phyloP scores from a whole-genome alignment of 2,888 invertebrate genomes.

The Crepidodera aurea region DNA sequence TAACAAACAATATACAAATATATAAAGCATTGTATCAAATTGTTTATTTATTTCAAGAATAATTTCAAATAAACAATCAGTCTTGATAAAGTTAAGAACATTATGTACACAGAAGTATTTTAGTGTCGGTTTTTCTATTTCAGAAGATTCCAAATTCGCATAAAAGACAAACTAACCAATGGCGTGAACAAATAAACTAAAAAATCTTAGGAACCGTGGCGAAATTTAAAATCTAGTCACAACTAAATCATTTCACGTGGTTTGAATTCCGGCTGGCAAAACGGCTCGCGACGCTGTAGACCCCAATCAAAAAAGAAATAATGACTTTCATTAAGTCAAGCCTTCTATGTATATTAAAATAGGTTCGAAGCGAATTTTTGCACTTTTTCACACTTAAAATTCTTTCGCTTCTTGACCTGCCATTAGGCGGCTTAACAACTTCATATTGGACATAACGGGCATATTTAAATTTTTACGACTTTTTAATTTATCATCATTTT shows the following conservation, averaged over 20 bases:
- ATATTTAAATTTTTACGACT: constrained; percentile 50
- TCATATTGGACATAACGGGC: constrained; percentile 44
- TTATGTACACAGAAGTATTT: no score
- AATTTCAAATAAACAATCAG: no score
- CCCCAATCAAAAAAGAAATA: constrained; percentile 28
- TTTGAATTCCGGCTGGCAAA: constrained; percentile 11
- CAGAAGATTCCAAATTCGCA: no score
- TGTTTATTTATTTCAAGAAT: no score
- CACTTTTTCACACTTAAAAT: constrained; percentile 40
- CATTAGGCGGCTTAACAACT: constrained; percentile 42
- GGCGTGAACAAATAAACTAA: neutral
- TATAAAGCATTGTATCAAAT: no score
- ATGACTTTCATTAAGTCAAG: constrained; percentile 24
- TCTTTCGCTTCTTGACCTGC: constrained; percentile 39
- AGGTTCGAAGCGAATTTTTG: constrained; percentile 30
- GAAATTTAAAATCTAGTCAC: constrained; percentile 12
- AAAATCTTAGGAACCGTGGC: neutral
- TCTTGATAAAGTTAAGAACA: no score
- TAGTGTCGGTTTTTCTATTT: no score
- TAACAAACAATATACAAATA: no score
- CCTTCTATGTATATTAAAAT: constrained; percentile 32
- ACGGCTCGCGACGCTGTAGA: neutral
- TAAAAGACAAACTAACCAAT: no score
- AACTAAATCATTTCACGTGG: constrained; percentile 16
- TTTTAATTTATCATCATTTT: constrained; percentile 54